phyloP scores from a whole-genome alignment of 2,113 vertebrate genomes.

The Corythoichthys intestinalis region DNA sequence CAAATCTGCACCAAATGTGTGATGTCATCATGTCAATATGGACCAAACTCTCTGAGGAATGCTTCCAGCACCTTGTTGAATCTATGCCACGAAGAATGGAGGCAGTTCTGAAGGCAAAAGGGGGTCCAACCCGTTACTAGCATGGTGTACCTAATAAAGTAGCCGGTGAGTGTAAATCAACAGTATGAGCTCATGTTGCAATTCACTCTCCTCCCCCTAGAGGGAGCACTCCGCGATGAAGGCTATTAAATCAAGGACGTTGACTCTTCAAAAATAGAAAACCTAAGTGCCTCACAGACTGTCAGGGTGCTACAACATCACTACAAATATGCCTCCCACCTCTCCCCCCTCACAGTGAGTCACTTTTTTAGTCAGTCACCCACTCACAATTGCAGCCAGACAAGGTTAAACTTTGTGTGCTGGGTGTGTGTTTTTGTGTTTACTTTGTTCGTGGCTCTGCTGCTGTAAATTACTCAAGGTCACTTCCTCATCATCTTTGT shows the following conservation, averaged over 20 bases:
- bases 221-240: constrained; percentile 55
- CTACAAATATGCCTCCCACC: constrained; percentile 17
- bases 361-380: constrained; percentile 21
- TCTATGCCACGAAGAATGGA: too few species aligned
- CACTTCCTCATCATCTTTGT: constrained; percentile 35
- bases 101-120: too few species aligned
- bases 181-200: constrained; percentile 24
- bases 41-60: too few species aligned
- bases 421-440: constrained; percentile 13
- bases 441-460: constrained; percentile 10
- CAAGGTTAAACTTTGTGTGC: constrained; percentile 26
- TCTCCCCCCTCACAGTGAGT: constrained; percentile 18
- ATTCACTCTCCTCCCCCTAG: constrained; percentile 56
- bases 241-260: constrained; percentile 61
- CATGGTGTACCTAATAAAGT: too few species aligned
- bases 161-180: background rate
- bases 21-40: too few species aligned
- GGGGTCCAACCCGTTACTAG: too few species aligned
- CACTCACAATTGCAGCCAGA: background rate
- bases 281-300: constrained; percentile 28
- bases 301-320: constrained; percentile 27
- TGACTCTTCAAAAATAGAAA: constrained; percentile 63
- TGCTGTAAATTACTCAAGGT: constrained; percentile 55
- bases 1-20: too few species aligned
- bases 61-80: too few species aligned